Conservation (phyloP, 2,797 vertebrate species). For the Pelochelys cantorii region DNA sequence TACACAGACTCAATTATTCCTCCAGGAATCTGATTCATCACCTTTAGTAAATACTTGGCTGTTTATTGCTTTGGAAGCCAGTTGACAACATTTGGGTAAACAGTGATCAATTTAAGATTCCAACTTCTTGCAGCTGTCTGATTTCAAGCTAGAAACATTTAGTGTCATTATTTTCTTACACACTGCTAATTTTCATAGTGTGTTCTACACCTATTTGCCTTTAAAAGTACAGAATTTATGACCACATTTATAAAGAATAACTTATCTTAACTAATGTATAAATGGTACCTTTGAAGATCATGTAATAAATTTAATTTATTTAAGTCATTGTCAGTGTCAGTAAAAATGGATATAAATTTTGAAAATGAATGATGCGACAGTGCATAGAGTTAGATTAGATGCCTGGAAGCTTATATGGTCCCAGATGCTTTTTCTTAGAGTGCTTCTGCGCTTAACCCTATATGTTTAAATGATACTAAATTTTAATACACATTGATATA, state of each 20-base stretch:
- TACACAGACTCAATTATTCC: neutral
- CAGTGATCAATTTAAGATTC: neutral
- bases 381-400: neutral
- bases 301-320: neutral
- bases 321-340: neutral
- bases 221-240: neutral
- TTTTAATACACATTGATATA: neutral
- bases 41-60: neutral
- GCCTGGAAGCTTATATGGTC: neutral
- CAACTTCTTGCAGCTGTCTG: neutral
- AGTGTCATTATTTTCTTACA: neutral
- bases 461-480: rapidly evolving
- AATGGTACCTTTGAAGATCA: slow-evolving; percentile 27
- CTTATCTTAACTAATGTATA: neutral
- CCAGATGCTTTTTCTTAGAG: neutral
- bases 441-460: slow-evolving; percentile 17
- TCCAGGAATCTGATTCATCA: slow-evolving; percentile 4
- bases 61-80: slow-evolving; percentile 1
- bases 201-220: neutral
- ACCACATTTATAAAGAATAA: slow-evolving; percentile 47
- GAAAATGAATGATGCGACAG: slow-evolving; percentile 14
- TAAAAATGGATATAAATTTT: slow-evolving; percentile 6
- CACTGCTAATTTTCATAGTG: neutral
- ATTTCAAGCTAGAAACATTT: neutral
- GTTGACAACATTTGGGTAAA: neutral